phyloP scores from a whole-genome alignment of 2,797 vertebrate genomes.

The Erethizon dorsatum region DNA sequence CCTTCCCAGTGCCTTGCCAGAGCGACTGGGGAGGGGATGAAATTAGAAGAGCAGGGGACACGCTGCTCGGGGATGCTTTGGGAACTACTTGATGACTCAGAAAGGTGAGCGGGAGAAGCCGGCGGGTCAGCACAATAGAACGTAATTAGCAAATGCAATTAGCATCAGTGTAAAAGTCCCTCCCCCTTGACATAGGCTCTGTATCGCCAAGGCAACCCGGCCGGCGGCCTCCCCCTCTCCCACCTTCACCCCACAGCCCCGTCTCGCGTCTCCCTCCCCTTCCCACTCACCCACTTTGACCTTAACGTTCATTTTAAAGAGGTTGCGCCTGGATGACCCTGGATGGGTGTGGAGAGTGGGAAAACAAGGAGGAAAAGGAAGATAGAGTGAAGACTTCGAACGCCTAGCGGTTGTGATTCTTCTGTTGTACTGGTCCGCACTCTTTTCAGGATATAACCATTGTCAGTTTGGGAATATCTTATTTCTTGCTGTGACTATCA shows the following conservation, averaged over 20 bases:
- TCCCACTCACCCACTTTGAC: slow-evolving; percentile 19
- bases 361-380: rapidly evolving
- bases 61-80: neutral
- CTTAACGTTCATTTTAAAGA: slow-evolving; percentile 52
- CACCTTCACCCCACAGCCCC: neutral
- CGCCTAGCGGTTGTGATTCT: neutral
- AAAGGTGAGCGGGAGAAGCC: slow-evolving; percentile 42
- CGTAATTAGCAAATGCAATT: slow-evolving; percentile 81
- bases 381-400: neutral
- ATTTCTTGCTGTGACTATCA: neutral
- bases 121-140: slow-evolving; percentile 80
- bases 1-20: neutral
- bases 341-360: neutral
- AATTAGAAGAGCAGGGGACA: slow-evolving; percentile 41
- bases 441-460: neutral
- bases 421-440: neutral
- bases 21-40: neutral
- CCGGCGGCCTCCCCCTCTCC: slow-evolving; percentile 39
- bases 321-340: slow-evolving; percentile 51
- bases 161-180: slow-evolving; percentile 68
- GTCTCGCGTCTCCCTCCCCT: neutral
- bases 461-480: neutral
- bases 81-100: slow-evolving; percentile 59
- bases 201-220: slow-evolving; percentile 77
- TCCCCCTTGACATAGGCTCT: slow-evolving; percentile 52